Percentiles rank a stretch among this genome's conserved stretches.
Conservation (phyloP, 2,797 vertebrate genomes). For the Neomorphus geoffroyi region DNA sequence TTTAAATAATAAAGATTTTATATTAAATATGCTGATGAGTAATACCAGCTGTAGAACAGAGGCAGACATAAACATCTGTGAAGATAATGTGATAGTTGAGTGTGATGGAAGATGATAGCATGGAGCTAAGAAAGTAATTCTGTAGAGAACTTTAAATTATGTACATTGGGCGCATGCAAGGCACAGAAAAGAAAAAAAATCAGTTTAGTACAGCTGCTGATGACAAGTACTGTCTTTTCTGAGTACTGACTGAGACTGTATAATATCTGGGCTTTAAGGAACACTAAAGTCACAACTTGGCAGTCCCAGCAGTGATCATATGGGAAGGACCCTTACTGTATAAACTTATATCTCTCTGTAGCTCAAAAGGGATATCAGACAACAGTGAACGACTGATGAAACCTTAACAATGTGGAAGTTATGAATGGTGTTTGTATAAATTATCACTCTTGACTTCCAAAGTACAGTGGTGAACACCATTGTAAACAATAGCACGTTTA, state of each 20-base stretch:
- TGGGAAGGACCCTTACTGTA: background rate
- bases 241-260: background rate
- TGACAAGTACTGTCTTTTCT: background rate
- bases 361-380: background rate
- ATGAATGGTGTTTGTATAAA: background rate
- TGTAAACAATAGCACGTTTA: background rate
- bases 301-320: background rate
- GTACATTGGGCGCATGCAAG: background rate
- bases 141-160: background rate
- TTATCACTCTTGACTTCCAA: accelerated
- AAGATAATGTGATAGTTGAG: background rate
- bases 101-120: background rate
- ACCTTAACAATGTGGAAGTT: background rate
- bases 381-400: background rate
- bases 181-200: background rate
- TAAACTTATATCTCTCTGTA: background rate
- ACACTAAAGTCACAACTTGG: background rate
- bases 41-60: background rate
- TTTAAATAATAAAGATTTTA: background rate
- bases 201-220: background rate
- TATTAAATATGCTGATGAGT: background rate
- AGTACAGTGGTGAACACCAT: background rate
- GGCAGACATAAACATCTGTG: background rate
- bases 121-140: background rate
- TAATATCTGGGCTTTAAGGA: background rate